Conservation (phyloP, 2,797 vertebrate genomes). For the Pseudopleuronectes americanus region DNA sequence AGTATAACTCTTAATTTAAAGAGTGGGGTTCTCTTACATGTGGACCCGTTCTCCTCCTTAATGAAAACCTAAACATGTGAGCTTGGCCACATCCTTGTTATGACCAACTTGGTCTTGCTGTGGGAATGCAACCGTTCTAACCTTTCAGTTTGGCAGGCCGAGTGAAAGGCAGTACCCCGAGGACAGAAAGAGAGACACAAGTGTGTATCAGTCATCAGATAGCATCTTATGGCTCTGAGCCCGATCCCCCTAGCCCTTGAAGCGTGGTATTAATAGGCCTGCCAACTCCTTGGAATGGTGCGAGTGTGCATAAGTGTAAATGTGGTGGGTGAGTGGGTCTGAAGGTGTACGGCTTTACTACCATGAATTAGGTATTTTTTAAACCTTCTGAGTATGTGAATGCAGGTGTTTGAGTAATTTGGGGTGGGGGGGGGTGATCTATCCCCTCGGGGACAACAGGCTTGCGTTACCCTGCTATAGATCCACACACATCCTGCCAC, state of each 20-base stretch:
- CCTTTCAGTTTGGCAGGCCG: slow-evolving; percentile 70
- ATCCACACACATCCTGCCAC: slow-evolving; percentile 20
- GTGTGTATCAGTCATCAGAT: slow-evolving; percentile 79
- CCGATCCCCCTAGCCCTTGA: slow-evolving; percentile 71
- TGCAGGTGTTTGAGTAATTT: slow-evolving; percentile 25
- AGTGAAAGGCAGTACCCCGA: slow-evolving; percentile 70
- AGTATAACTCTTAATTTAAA: slow-evolving; percentile 2
- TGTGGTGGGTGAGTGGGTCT: slow-evolving; percentile 41
- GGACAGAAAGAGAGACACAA: slow-evolving; percentile 77
- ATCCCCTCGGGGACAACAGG: slow-evolving; percentile 38
- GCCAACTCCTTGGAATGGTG: slow-evolving; percentile 81
- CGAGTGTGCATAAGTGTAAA: slow-evolving; percentile 68
- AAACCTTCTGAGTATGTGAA: slow-evolving; percentile 28
- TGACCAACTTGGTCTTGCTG: slow-evolving; percentile 48
- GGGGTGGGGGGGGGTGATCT: slow-evolving; percentile 28
- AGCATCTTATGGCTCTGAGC: slow-evolving; percentile 76
- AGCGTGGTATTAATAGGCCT: slow-evolving; percentile 80
- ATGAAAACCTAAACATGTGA: slow-evolving; percentile 41
- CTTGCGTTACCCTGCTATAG: slow-evolving; percentile 50
- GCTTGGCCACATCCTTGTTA: slow-evolving; percentile 34
- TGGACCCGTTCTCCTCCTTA: slow-evolving; percentile 11
- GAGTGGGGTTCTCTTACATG: not conserved
- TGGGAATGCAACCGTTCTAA: slow-evolving; percentile 69
- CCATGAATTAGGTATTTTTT: slow-evolving; percentile 48
- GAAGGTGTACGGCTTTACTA: slow-evolving; percentile 35